Evolutionary conservation across 2,888 invertebrate genomes (phyloP), one percentile per base, ranked within the genome.

Genomic region (Scaptomyza flava): DNA sequence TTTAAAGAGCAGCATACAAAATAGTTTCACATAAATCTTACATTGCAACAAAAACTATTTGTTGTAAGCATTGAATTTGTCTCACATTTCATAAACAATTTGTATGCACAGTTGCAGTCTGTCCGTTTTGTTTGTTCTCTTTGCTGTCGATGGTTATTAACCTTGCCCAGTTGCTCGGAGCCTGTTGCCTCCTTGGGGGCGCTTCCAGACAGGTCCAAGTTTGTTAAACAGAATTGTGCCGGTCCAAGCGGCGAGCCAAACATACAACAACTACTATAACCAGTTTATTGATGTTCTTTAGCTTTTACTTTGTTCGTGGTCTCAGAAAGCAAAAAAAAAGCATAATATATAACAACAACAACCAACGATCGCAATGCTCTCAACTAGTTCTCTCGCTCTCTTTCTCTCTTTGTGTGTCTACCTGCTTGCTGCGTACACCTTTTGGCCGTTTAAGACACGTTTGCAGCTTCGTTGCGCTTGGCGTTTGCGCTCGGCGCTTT

Each of bases 391-490:
- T 62, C 63, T 57, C 51, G 47, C 51, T 23, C 47, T 52, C 46
- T 11, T 42, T 41, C 46, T 14, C 14, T 34, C 34, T 14, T 38
- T 45, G 50, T 64, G 47, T 52, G 45, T 42, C 20, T 60, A 61
- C 60, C 65, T 60, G 51, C 45, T 27, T 27, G 27, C 27, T 6
- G 5, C 27, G 56, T 31, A 50, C 66, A 70, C 64, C 72, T 57
- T 69, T 69, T 57, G 54, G 71, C 61, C 65, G 72, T 82, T 68
- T 75, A 85, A 82, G 82, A 85, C 82, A 82, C 83, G 82, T 82
- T 82, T 82, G 80, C 80, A 85, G 77, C 83, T 77, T 74, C 68
- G 83, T 43, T 75, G 71, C 80, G 85, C 67, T 79, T 76, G 65
- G 45, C 30, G 68, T 63, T 63, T 54, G 63, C 20, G 63, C 23